Percentiles rank a stretch among this genome's conserved stretches.
phyloP scores from a whole-genome alignment of 23 tunicate genomes.

The Pegea sp. region DNA sequence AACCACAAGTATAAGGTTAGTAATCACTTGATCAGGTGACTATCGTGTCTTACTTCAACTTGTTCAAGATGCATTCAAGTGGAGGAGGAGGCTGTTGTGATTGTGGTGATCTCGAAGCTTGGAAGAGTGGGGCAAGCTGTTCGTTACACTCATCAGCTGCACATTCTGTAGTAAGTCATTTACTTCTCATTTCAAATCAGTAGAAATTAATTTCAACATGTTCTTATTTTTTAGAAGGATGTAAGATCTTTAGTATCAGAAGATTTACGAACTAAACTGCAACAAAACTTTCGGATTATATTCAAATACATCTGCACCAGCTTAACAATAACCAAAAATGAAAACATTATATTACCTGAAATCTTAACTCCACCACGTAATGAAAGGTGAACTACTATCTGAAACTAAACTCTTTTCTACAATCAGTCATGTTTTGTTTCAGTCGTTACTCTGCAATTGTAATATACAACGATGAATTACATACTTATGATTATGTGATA shows the following conservation, averaged over 20 bases:
- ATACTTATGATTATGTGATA: conserved; percentile 78
- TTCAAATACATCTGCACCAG: not conserved
- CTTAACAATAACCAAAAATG: not conserved
- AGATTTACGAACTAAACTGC: not conserved
- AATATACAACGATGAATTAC: conserved; percentile 79
- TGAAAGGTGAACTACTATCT: no score
- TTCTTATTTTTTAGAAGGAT: not conserved
- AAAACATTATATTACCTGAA: no score
- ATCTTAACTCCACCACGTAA: no score
- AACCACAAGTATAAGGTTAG: conserved; percentile 62
- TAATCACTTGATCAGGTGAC: not conserved
- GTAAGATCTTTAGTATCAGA: not conserved
- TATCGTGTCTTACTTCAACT: not conserved
- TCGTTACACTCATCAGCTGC: conserved; percentile 9
- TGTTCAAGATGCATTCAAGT: conserved; percentile 32
- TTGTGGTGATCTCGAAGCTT: conserved; percentile 89
- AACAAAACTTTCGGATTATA: not conserved
- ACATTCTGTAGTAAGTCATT: no score
- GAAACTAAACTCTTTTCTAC: no score
- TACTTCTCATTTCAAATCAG: no score
- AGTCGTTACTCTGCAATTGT: no score
- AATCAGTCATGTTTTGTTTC: no score
- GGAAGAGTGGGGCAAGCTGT: conserved; percentile 49
- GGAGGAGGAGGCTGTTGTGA: conserved; percentile 96
- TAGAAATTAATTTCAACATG: no score